Evolutionary conservation across 2,888 invertebrate species (phyloP).

Genomic region (Meiosimyza platycephala): DNA sequence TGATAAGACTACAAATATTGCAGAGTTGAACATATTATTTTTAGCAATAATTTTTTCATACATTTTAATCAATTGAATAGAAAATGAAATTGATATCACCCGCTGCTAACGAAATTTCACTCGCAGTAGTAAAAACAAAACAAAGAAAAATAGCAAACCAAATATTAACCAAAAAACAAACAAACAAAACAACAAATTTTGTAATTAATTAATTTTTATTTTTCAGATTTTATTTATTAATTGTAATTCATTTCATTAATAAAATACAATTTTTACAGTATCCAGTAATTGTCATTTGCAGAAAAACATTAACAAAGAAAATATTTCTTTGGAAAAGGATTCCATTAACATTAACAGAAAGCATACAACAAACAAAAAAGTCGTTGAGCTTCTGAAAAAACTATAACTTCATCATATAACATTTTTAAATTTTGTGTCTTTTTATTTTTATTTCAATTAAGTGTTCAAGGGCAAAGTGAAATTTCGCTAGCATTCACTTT

Average conservation of each 20-base stretch:
- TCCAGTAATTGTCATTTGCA: background rate
- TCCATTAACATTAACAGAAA: background rate
- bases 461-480: constrained; percentile 19
- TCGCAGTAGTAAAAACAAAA: constrained; percentile 5
- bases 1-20: too few relatives aligned
- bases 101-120: constrained; percentile 34
- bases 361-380: background rate
- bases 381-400: background rate
- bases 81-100: background rate
- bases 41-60: background rate
- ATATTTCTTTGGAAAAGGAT: background rate
- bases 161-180: background rate
- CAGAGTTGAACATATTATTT: too few relatives aligned
- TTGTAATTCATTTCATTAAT: constrained; percentile 9
- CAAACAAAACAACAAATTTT: background rate
- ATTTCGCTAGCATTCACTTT: constrained; percentile 35
- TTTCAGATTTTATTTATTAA: background rate
- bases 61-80: background rate
- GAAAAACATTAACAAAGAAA: background rate
- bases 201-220: background rate
- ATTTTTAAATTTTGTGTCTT: background rate
- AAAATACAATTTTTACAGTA: background rate
- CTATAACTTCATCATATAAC: constrained; percentile 7
- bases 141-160: background rate
- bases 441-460: constrained; percentile 1